Conservation (phyloP, 2,797 vertebrate species). For the Brachymystax lenok region DNA sequence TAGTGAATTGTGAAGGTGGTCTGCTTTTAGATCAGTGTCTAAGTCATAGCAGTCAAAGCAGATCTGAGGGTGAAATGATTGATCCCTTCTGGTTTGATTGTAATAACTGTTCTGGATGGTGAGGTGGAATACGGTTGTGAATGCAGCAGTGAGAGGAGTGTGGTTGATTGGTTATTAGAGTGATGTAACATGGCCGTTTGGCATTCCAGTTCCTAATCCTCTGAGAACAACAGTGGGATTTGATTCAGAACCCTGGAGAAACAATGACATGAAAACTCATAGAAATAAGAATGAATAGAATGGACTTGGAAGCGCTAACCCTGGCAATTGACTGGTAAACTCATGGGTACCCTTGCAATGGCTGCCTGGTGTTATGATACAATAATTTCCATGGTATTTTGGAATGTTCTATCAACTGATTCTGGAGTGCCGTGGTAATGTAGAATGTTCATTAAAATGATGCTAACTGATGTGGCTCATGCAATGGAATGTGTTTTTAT, state of each 20-base stretch:
- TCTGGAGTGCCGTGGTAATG: too few species aligned
- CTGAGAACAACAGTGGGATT: neutral
- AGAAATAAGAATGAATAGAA: neutral
- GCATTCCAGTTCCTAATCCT: neutral
- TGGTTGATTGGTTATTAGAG: slow-evolving; percentile 35
- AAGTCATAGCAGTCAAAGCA: neutral
- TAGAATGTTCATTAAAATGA: too few species aligned
- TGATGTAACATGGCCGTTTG: neutral
- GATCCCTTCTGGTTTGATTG: slow-evolving; percentile 2
- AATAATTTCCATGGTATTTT: too few species aligned
- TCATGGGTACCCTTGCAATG: too few species aligned
- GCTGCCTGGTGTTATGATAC: too few species aligned
- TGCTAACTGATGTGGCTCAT: too few species aligned
- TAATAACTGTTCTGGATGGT: slow-evolving; percentile 11
- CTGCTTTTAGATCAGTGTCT: slow-evolving; percentile 21
- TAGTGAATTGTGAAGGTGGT: slow-evolving; percentile 27
- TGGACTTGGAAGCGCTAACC: too few species aligned
- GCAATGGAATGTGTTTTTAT: too few species aligned
- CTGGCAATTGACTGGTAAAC: too few species aligned
- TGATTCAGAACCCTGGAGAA: neutral
- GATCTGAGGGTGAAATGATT: neutral
- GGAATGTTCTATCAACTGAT: too few species aligned
- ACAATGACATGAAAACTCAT: slow-evolving; percentile 9
- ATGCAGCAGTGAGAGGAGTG: slow-evolving; percentile 19
- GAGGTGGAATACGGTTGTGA: slow-evolving; percentile 11